Conservation (phyloP, 2,888 invertebrate species). For the Lutraria lutraria region DNA sequence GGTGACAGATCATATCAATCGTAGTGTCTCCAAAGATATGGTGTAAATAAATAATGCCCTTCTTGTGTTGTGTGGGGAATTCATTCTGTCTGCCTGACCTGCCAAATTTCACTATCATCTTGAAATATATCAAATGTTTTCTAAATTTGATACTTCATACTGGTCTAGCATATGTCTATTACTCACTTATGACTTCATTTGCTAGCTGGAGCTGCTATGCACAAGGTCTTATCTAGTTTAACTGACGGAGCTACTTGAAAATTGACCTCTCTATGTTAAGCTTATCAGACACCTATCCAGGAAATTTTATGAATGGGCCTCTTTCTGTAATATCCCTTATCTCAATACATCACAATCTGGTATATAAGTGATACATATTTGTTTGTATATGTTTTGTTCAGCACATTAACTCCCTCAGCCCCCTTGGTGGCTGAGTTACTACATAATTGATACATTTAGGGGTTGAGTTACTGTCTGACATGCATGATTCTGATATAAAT, state of each 20-base stretch:
- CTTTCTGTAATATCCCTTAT: constrained; percentile 19
- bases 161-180: neutral
- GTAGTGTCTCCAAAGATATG: neutral
- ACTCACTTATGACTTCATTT: neutral
- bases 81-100: neutral
- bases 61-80: neutral
- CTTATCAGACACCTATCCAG: constrained; percentile 38
- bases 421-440: neutral
- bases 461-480: neutral
- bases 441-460: neutral
- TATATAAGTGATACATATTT: constrained; percentile 13
- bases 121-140: constrained; percentile 14
- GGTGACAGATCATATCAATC: neutral
- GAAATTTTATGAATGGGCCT: constrained; percentile 40
- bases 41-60: constrained; percentile 12
- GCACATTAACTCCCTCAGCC: constrained; percentile 14
- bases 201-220: neutral
- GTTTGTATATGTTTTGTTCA: constrained; percentile 35
- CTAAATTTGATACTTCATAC: neutral
- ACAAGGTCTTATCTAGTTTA: constrained; percentile 21
- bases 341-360: constrained; percentile 17
- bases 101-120: neutral
- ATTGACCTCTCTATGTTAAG: constrained; percentile 33
- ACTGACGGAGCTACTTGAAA: constrained; percentile 39
- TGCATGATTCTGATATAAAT: constrained; percentile 7